A percentile compares a stretch with the other conserved stretches of the same genome.
Conservation (phyloP, 2,113 vertebrate species). For the Lota lota region DNA sequence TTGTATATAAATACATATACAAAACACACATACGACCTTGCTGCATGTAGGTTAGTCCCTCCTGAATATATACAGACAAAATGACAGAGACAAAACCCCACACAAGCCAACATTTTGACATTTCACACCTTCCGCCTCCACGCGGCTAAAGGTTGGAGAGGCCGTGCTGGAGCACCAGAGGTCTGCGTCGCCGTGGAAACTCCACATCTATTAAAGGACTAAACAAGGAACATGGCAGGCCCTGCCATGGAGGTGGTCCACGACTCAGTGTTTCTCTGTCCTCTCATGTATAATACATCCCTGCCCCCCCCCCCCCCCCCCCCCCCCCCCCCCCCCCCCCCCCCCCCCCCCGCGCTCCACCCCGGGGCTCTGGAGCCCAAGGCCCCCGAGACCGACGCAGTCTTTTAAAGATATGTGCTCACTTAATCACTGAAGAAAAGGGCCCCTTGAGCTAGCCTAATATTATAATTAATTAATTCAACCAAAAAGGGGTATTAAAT, state of each 20-base stretch:
- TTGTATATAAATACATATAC: too few species aligned
- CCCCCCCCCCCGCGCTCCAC: constrained; percentile 66
- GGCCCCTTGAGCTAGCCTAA: constrained; percentile 94
- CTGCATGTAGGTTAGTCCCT: too few species aligned
- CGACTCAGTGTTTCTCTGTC: constrained; percentile 59
- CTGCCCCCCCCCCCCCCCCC: constrained; percentile 55
- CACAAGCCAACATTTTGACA: too few species aligned
- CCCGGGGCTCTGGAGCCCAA: constrained; percentile 74
- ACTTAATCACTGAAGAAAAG: constrained; percentile 98
- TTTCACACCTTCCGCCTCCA: too few species aligned
- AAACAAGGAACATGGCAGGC: constrained; percentile 48
- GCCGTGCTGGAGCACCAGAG: too few species aligned
- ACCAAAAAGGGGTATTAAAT: constrained; percentile 98
- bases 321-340: constrained; percentile 66
- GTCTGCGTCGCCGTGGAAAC: too few species aligned
- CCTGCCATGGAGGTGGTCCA: constrained; percentile 41
- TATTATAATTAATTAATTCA: constrained; percentile 99
- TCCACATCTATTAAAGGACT: constrained; percentile 34
- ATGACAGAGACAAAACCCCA: too few species aligned
- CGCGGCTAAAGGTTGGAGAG: too few species aligned
- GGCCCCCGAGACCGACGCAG: constrained; percentile 71
- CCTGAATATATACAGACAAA: too few species aligned
- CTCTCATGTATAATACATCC: constrained; percentile 75
- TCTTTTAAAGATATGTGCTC: constrained; percentile 89
- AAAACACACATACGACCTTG: too few species aligned